Percentiles rank a stretch among this genome's conserved stretches.
Evolutionary conservation across 2,797 vertebrate species (phyloP).

Genomic region (Sparidentex hasta): DNA sequence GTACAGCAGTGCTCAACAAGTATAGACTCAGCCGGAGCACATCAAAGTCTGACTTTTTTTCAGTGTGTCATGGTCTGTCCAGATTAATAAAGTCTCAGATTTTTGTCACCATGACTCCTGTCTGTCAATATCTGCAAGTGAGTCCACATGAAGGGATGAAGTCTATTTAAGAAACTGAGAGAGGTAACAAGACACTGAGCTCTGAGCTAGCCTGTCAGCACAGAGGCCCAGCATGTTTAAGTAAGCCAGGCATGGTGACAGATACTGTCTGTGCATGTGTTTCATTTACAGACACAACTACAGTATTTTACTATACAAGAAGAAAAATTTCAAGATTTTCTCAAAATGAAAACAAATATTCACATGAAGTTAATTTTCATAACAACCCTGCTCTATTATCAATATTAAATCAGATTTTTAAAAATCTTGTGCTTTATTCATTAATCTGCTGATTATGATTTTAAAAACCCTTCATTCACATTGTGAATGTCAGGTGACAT

Average conservation of each 20-base stretch:
- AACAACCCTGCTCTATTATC: neutral
- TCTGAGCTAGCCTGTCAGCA: conserved; percentile 60
- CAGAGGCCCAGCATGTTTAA: conserved; percentile 58
- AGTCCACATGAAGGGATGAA: neutral
- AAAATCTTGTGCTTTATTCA: neutral
- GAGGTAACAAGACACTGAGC: conserved; percentile 65
- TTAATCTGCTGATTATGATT: neutral
- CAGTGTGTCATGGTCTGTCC: neutral
- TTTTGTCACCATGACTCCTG: neutral
- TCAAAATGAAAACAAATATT: too few species aligned
- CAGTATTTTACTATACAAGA: neutral
- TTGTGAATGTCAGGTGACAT: neutral
- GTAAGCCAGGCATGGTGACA: conserved; percentile 45
- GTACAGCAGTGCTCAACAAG: conserved; percentile 4
- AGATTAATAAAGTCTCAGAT: neutral
- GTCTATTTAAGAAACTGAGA: conserved; percentile 22
- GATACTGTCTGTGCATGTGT: conserved; percentile 23
- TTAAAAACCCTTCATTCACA: neutral
- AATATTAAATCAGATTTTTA: too few species aligned
- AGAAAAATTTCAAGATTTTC: neutral
- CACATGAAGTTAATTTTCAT: neutral
- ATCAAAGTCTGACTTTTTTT: neutral
- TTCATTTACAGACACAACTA: conserved; percentile 26
- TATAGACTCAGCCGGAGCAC: neutral
- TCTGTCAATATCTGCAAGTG: neutral